Evolutionary conservation across 2,113 vertebrate genomes (phyloP), one percentile per base, ranked within the genome.

Genomic region (Chaetodon trifascialis): DNA sequence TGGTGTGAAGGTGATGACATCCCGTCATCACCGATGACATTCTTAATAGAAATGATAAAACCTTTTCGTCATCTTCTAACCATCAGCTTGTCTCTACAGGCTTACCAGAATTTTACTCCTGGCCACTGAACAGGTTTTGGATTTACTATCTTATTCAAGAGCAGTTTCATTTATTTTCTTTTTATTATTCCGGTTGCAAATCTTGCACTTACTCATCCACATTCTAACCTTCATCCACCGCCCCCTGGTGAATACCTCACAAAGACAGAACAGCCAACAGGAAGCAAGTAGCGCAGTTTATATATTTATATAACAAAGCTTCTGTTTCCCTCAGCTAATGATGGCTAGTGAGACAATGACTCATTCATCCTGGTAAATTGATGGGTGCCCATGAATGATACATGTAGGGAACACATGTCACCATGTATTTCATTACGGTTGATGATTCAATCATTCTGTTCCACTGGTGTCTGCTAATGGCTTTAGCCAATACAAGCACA

Each of bases 1-100:
- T 44, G 49, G 47, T 76, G 47, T 19, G 60, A 42, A 63, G 62
- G 60, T 92, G 92, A 92, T 79, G 92, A 84, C 89, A 93, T 83
- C 58, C 71, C 69, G 84, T 72, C 49, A 73, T 87, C 75, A 75
- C 30, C 76, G 82, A 80, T 49, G 70, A 81, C 84, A 87, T 76
- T 72, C 76, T 59, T 81, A 71, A 73, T 75, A 72, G 23, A 82
- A 85, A 81, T 89, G 74, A 86, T 79, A 76, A 82, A 87, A 90
- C 55, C 17, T 81, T 90, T 89, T 89, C 88, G 60, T 92, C 85
- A 87, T 89, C 73, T 68, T 70, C 30, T 52, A 46, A 85, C 64
- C 46, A 58, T 85, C 54, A 63, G 34, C 60, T 74, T 64, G 40
- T 70, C 68, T 79, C 77, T 68, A 52, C 11, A 75, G 49, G 34